phyloP scores from a whole-genome alignment of 2,797 vertebrate species.

The Trachurus trachurus region DNA sequence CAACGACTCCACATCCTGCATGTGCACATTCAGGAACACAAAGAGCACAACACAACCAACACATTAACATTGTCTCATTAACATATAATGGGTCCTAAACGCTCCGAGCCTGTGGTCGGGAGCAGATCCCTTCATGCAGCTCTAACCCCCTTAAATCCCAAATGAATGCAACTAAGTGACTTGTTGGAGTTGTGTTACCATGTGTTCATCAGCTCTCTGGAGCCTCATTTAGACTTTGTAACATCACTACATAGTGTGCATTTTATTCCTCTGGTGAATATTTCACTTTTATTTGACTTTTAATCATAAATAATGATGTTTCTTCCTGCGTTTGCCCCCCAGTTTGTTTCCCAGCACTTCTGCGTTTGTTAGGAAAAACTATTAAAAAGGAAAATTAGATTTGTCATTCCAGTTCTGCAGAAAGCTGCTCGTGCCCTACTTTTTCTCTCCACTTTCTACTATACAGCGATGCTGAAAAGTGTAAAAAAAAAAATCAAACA shows the following conservation, averaged over 20 bases:
- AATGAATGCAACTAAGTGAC: not conserved
- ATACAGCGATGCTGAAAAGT: not conserved
- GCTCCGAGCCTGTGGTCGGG: not conserved
- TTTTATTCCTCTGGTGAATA: no score
- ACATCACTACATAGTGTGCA: not conserved
- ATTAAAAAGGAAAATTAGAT: not conserved
- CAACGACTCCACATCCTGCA: not conserved
- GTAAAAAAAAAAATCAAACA: not conserved
- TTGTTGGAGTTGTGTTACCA: not conserved
- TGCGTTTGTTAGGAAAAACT: not conserved
- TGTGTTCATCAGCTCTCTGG: not conserved
- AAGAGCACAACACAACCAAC: not conserved
- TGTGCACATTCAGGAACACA: not conserved
- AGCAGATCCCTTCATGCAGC: not conserved
- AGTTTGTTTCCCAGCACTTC: not conserved
- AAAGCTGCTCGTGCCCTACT: not conserved
- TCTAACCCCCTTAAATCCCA: not conserved
- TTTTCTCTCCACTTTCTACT: not conserved
- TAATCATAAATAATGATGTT: not conserved
- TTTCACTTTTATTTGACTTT: no score
- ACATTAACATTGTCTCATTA: no score
- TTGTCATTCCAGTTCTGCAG: not conserved
- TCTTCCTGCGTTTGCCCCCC: not conserved
- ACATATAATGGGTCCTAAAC: not conserved
- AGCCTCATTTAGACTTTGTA: not conserved